These are phyloP conservation scores for Glyptemys insculpta DNA, from an alignment of 2,797 vertebrate genomes.

Conservation along the genomic window DNA sequence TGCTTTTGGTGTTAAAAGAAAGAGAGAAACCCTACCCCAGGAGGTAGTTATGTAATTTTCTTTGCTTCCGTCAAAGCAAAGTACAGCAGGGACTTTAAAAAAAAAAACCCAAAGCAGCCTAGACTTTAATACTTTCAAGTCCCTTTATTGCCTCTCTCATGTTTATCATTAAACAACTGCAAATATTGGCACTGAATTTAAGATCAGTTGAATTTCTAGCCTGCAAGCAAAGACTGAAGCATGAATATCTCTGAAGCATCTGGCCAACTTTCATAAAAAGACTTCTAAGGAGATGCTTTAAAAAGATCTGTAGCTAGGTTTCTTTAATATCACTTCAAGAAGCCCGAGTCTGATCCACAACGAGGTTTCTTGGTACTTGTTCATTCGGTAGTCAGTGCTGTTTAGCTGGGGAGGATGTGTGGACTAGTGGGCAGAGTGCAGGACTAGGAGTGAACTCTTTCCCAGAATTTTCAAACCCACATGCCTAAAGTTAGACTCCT, in stretches of 20 bases:
- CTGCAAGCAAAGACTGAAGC: not conserved
- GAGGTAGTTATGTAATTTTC: not conserved
- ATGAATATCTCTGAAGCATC: not conserved
- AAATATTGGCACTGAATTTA: not conserved
- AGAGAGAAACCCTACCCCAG: not conserved
- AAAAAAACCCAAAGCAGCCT: not conserved
- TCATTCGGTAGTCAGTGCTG: not conserved
- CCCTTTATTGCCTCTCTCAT: not conserved
- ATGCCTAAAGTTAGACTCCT: not conserved
- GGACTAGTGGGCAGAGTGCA: not conserved
- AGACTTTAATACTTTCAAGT: not conserved
- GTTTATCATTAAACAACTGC: not conserved
- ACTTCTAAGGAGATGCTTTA: not conserved
- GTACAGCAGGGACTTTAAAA: not conserved
- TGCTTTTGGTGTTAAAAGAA: not conserved
- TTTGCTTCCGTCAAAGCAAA: not conserved
- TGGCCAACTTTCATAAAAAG: not conserved
- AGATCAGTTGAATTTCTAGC: not conserved
- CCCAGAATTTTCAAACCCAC: not conserved
- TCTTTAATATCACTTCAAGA: not conserved
- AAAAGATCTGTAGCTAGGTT: not conserved
- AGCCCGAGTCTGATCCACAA: not conserved
- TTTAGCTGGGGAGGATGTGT: not conserved
- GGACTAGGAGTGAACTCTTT: not conserved
- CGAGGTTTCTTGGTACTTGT: not conserved